A percentile compares a stretch with the other conserved stretches of the same genome.
These are phyloP conservation scores for Margaritifera margaritifera DNA, from an alignment of 2,888 invertebrate species.

Conservation along the genomic window DNA sequence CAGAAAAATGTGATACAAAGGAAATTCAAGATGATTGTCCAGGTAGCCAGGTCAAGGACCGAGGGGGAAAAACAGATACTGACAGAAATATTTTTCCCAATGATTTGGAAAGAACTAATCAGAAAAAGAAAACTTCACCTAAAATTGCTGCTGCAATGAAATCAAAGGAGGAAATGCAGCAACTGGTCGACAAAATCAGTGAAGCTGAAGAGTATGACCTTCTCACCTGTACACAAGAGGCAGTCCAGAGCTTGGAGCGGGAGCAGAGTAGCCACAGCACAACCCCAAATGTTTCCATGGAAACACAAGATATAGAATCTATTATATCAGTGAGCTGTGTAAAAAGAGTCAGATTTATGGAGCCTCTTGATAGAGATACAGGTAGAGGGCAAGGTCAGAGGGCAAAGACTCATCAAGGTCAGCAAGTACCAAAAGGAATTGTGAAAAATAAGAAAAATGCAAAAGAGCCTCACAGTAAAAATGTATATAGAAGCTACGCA, in stretches of 20 bases:
- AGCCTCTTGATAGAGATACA: constrained; percentile 12
- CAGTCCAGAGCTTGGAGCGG: constrained; percentile 31
- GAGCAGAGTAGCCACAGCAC: constrained; percentile 1
- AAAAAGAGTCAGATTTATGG: constrained; percentile 29
- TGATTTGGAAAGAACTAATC: too few species aligned
- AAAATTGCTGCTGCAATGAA: too few species aligned
- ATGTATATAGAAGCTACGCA: too few species aligned
- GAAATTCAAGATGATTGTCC: not conserved
- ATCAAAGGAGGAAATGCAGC: constrained; percentile 34
- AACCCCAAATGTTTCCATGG: not conserved
- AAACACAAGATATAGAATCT: too few species aligned
- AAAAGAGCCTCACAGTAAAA: too few species aligned
- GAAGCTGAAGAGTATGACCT: constrained; percentile 65
- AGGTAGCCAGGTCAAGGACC: not conserved
- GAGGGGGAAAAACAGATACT: not conserved
- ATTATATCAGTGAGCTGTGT: not conserved
- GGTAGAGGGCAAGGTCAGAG: constrained; percentile 4
- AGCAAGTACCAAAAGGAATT: too few species aligned
- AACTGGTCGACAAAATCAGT: constrained; percentile 45
- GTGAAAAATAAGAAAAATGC: too few species aligned
- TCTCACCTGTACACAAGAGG: constrained; percentile 61
- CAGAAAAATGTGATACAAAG: too few species aligned
- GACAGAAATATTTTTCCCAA: too few species aligned
- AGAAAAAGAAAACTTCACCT: too few species aligned
- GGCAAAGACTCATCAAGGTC: not conserved